These are phyloP conservation scores for Pseudopipra pipra DNA, from an alignment of 2,113 vertebrate species.

Conservation along the genomic window DNA sequence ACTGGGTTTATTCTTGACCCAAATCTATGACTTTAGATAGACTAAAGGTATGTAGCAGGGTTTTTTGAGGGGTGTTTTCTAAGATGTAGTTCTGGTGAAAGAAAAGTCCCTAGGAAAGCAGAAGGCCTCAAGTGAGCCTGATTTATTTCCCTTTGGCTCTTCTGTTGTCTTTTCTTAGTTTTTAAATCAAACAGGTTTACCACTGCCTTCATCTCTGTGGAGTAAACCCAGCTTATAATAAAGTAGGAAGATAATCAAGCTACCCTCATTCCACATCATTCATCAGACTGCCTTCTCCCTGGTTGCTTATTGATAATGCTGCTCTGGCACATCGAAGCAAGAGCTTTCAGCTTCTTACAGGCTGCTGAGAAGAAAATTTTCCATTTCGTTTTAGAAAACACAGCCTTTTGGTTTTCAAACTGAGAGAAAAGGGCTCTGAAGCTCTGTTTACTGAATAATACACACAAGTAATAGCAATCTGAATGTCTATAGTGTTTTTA, in stretches of 20 bases:
- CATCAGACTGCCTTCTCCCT: neutral
- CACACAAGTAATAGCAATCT: neutral
- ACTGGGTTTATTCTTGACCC: neutral
- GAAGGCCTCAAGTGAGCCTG: neutral
- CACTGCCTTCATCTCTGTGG: neutral
- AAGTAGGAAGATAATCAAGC: neutral
- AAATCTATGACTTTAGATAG: neutral
- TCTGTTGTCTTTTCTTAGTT: conserved; percentile 21
- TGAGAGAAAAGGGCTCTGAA: neutral
- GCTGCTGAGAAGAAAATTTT: neutral
- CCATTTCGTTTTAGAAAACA: neutral
- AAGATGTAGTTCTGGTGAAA: neutral
- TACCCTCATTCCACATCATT: neutral
- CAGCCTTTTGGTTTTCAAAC: neutral
- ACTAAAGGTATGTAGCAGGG: neutral
- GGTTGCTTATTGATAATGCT: neutral
- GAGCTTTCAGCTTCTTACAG: neutral
- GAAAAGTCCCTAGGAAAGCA: neutral
- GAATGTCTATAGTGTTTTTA: neutral
- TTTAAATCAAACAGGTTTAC: conserved; percentile 27
- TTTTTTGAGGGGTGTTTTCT: neutral
- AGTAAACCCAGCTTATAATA: neutral
- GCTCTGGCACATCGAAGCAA: neutral
- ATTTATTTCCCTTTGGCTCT: neutral
- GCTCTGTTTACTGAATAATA: neutral